A percentile compares a stretch with the other conserved stretches of the same genome.
These are phyloP conservation scores for Drosophila monieri DNA, from an alignment of 2,888 invertebrate genomes.

Conservation along the genomic window DNA sequence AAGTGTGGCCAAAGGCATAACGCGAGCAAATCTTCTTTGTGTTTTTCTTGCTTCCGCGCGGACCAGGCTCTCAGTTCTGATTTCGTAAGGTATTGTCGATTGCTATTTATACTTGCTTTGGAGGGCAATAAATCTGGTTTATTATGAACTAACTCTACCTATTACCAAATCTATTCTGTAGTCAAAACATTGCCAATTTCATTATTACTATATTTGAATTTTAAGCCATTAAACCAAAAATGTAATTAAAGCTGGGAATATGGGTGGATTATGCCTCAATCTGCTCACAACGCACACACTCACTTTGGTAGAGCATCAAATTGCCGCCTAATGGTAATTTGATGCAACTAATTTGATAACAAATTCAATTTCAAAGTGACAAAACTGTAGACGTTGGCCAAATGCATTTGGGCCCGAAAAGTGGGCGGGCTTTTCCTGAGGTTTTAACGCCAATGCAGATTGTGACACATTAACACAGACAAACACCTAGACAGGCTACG, in stretches of 20 bases:
- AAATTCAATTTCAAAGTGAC: slow-evolving; percentile 74
- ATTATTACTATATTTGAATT: neutral
- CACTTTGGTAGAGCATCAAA: slow-evolving; percentile 21
- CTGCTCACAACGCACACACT: neutral
- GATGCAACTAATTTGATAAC: slow-evolving; percentile 76
- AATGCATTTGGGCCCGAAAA: slow-evolving; percentile 53
- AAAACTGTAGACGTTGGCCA: slow-evolving; percentile 56
- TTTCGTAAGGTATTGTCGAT: slow-evolving; percentile 2
- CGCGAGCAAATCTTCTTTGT: slow-evolving; percentile 29
- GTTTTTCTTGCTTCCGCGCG: slow-evolving; percentile 3
- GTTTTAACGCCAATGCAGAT: slow-evolving; percentile 56
- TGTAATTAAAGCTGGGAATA: neutral
- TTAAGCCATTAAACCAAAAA: neutral
- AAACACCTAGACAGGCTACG: slow-evolving; percentile 18
- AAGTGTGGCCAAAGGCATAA: slow-evolving; percentile 26
- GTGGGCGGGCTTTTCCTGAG: slow-evolving; percentile 22
- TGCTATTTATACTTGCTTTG: neutral
- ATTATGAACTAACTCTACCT: no score
- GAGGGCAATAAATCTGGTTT: no score
- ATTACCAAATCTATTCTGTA: neutral
- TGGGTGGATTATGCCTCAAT: slow-evolving; percentile 1
- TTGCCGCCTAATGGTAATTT: slow-evolving; percentile 55
- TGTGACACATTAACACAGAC: slow-evolving; percentile 56
- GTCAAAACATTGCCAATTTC: neutral
- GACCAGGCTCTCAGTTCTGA: neutral